Evolutionary conservation across 2,113 vertebrate genomes (phyloP).

Genomic region (Platanista minor): DNA sequence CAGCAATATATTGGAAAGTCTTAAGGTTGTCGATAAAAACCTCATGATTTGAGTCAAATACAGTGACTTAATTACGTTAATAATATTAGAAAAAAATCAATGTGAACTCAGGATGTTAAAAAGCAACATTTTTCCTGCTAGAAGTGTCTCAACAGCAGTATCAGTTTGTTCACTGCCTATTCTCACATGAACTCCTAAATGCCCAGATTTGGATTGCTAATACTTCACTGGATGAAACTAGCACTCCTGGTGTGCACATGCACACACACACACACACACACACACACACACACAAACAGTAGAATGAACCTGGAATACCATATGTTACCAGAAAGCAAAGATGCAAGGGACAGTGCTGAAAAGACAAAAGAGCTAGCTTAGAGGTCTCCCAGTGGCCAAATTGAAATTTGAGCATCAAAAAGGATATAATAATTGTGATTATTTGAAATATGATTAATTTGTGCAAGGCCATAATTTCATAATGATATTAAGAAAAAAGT

Average conservation of each 20-base stretch:
- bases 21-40: not conserved
- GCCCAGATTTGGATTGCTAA: not conserved
- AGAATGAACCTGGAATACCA: not conserved
- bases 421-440: not conserved
- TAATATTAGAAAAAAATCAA: not conserved
- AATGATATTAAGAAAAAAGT: constrained; percentile 7
- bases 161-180: not conserved
- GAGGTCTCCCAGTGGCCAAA: not conserved
- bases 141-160: not conserved
- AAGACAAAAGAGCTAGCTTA: not conserved
- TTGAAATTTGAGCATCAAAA: not conserved
- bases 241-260: accelerated
- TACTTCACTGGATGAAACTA: not conserved
- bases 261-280: accelerated
- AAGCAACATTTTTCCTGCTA: not conserved
- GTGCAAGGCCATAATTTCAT: not conserved
- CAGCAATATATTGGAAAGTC: not conserved
- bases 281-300: not conserved
- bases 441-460: constrained; percentile 47
- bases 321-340: not conserved
- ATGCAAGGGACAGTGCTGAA: not conserved
- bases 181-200: not conserved
- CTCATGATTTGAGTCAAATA: not conserved
- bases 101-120: not conserved
- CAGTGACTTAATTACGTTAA: not conserved